Conservation (phyloP, 92 coral and sea anemone species). For the Siderastrea siderea region DNA sequence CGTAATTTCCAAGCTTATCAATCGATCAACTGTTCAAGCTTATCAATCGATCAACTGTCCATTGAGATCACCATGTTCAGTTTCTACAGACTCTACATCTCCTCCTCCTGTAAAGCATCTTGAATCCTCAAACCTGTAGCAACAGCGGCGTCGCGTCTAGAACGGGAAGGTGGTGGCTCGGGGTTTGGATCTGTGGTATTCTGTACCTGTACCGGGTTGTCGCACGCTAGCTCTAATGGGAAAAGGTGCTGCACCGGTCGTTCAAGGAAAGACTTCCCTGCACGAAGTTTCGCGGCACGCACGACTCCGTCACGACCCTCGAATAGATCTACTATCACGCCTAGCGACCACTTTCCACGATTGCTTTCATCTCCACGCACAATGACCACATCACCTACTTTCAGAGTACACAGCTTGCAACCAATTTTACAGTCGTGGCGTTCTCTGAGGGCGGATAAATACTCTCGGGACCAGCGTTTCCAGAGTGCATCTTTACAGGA, state of each 20-base stretch:
- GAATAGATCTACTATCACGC: background rate
- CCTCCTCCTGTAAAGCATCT: no score
- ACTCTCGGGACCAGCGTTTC: conserved; percentile 59
- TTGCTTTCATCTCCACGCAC: background rate
- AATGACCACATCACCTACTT: conserved; percentile 32
- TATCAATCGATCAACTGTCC: no score
- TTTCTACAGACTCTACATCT: no score
- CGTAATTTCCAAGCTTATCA: no score
- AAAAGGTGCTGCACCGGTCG: conserved; percentile 24
- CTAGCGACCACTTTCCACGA: background rate
- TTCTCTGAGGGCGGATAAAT: conserved; percentile 32
- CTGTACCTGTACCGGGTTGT: background rate
- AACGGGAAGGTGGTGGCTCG: background rate
- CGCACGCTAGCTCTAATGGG: conserved; percentile 25
- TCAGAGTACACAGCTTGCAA: background rate
- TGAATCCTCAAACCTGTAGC: background rate
- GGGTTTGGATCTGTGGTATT: background rate
- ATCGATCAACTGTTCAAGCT: no score
- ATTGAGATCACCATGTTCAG: no score
- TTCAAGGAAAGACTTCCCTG: conserved; percentile 25
- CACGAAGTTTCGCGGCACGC: conserved; percentile 13
- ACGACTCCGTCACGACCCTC: conserved; percentile 25
- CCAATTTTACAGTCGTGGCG: conserved; percentile 11
- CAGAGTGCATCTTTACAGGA: conserved; percentile 56
- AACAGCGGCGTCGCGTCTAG: conserved; percentile 22